These are phyloP conservation scores for Drosophila rubida DNA, from an alignment of 2,888 invertebrate genomes.

Conservation along the genomic window DNA sequence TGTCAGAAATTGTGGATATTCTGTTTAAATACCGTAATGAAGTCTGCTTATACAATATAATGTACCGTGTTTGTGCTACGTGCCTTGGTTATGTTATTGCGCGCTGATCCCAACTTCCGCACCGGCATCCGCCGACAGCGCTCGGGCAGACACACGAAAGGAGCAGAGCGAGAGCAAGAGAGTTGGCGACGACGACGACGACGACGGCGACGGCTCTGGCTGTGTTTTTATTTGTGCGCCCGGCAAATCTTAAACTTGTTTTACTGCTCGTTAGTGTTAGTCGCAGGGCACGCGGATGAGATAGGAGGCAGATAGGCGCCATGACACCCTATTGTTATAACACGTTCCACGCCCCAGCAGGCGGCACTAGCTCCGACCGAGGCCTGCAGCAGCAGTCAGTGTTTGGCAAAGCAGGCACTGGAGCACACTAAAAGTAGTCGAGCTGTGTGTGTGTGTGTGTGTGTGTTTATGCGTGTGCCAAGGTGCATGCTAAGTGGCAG, in stretches of 20 bases:
- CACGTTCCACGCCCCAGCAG: constrained; percentile 59
- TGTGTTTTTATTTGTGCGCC: constrained; percentile 73
- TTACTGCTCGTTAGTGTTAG: constrained; percentile 80
- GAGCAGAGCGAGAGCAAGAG: too few species aligned
- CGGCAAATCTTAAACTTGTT: constrained; percentile 80
- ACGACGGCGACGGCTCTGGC: constrained; percentile 22
- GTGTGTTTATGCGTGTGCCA: constrained; percentile 60
- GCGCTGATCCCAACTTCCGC: constrained; percentile 62
- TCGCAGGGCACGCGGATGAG: too few species aligned
- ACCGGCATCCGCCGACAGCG: constrained; percentile 38
- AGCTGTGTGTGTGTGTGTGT: constrained; percentile 13
- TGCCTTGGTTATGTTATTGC: constrained; percentile 83
- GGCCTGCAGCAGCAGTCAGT: constrained; percentile 46
- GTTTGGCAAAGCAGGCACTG: constrained; percentile 68
- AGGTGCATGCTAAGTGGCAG: constrained; percentile 78
- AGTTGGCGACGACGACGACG: neutral
- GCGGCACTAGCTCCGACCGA: constrained; percentile 6
- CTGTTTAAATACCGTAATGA: constrained; percentile 84
- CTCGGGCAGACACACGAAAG: neutral
- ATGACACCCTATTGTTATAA: constrained; percentile 76
- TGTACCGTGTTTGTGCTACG: constrained; percentile 84
- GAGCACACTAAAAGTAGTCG: constrained; percentile 59
- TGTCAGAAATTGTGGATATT: constrained; percentile 79
- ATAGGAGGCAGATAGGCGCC: constrained; percentile 29
- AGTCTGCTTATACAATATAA: constrained; percentile 84